Conservation (phyloP, 2,113 vertebrate species). For the Apteryx mantelli region DNA sequence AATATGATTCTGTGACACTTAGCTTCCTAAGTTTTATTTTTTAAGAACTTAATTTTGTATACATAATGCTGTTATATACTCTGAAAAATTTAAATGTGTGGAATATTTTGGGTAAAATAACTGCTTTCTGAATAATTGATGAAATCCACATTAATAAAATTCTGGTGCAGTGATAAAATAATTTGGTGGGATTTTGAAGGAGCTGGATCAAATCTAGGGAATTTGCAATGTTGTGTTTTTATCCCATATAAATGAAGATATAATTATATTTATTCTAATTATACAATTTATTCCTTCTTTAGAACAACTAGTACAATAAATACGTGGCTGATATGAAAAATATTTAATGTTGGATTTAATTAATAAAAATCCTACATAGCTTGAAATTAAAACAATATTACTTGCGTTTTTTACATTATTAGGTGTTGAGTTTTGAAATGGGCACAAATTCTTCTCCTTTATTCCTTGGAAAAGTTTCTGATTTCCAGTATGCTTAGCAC, state of each 20-base stretch:
- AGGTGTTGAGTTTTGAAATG: neutral
- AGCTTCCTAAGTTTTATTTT: slow-evolving; percentile 32
- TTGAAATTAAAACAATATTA: neutral
- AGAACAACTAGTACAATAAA: neutral
- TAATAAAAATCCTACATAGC: neutral
- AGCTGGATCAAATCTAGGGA: neutral
- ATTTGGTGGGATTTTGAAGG: neutral
- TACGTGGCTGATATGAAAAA: neutral
- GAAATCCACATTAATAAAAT: neutral
- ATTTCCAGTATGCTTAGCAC: neutral
- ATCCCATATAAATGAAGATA: neutral
- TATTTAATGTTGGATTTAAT: neutral
- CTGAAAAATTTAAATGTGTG: neutral
- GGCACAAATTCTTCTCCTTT: neutral
- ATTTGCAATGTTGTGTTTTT: neutral
- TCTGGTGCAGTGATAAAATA: neutral
- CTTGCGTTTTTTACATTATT: neutral
- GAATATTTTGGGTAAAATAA: slow-evolving; percentile 5
- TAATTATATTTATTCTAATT: neutral
- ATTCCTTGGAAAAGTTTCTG: neutral
- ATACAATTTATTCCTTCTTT: neutral
- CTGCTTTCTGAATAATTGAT: neutral
- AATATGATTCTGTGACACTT: neutral
- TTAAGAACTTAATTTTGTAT: neutral
- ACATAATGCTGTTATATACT: neutral